A percentile compares a stretch with the other conserved stretches of the same genome.
These are phyloP conservation scores for Achroia grisella DNA, from an alignment of 1,140 invertebrate genomes.

Conservation along the genomic window DNA sequence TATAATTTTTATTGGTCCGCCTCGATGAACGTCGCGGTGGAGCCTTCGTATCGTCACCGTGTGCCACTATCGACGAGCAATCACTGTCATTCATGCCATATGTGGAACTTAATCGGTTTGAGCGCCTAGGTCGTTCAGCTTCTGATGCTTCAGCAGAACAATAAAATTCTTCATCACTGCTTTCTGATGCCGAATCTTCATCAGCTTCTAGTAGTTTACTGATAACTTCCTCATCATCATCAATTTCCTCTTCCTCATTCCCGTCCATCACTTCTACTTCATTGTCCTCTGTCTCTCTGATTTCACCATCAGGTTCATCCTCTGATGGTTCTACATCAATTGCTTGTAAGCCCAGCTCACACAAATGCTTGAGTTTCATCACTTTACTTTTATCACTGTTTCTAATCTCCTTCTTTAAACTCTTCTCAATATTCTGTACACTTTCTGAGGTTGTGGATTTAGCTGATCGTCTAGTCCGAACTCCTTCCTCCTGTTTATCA, in stretches of 20 bases:
- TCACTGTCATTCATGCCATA: slow-evolving; percentile 35
- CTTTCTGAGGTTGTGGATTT: slow-evolving; percentile 20
- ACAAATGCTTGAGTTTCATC: slow-evolving; percentile 74
- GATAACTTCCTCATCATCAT: slow-evolving; percentile 56
- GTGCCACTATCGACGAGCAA: slow-evolving; percentile 19
- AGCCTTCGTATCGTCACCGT: slow-evolving; percentile 22
- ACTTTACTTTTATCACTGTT: slow-evolving; percentile 25
- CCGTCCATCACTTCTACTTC: slow-evolving; percentile 14
- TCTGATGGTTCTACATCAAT: slow-evolving; percentile 42
- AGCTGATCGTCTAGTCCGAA: slow-evolving; percentile 44
- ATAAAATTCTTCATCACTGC: slow-evolving; percentile 42
- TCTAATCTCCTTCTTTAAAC: slow-evolving; percentile 24
- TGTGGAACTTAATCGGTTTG: slow-evolving; percentile 26
- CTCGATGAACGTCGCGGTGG: slow-evolving; percentile 17
- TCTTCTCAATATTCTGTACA: slow-evolving; percentile 24
- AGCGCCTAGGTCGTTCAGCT: slow-evolving; percentile 25
- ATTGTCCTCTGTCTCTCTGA: slow-evolving; percentile 23
- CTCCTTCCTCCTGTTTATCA: slow-evolving; percentile 51
- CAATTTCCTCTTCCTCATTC: slow-evolving; percentile 49
- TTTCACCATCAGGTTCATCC: slow-evolving; percentile 25
- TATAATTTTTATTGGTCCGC: slow-evolving; percentile 5
- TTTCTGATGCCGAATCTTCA: slow-evolving; percentile 21
- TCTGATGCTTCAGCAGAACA: slow-evolving; percentile 20
- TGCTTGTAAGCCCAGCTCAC: slow-evolving; percentile 70
- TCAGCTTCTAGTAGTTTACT: slow-evolving; percentile 49